Evolutionary conservation across 2,888 invertebrate species (phyloP), one percentile per base, ranked within the genome.

Genomic region (Mesochorus sp.): DNA sequence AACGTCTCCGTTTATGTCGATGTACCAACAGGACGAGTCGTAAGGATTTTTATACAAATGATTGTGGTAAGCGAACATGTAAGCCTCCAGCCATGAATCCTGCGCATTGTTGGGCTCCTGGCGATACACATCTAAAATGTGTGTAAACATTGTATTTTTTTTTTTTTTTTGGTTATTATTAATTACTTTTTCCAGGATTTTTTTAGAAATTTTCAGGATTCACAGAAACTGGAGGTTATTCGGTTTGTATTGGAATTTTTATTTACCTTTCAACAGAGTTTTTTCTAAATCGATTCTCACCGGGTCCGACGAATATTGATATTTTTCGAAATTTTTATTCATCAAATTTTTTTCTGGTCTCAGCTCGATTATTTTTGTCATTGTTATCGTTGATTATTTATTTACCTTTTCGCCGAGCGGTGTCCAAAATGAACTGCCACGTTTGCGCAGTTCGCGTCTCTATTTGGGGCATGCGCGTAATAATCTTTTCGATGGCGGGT

Each of bases 31-130:
- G 0, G 88, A 88, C 26, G 83, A 80, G 42, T 90, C 87, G 3
- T 85, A 89, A 0, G 87, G 85, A 81, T 89, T 91, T 70, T 86
- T 85, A 79, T 87, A 89, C 42, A 91, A 80, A 80, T 91, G 89
- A 85, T 91, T 91, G 59, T 90, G 90, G 76, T 89, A 89, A 14
- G 90, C 90, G 76, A 90, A 91, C 10, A 90, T 80, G 70, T 85
- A 86, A 2, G 87, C 86, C 84, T 91, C 91, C 5, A 91, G 61
- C 81, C 87, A 85, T 1, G 91, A 91, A 47, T 88, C 88, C 66
- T 88, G 90, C 59, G 82, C 83, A 1, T 80, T 57, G 47, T 73
- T 85, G n/a, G 86, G 82, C 70, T 89, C 88, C 57, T 87, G 80
- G 26, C 85, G 85, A 39, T 82, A 82, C 24, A 90, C 83, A 76